phyloP scores from a whole-genome alignment of 2,888 invertebrate genomes.

The Gerris lacustris region DNA sequence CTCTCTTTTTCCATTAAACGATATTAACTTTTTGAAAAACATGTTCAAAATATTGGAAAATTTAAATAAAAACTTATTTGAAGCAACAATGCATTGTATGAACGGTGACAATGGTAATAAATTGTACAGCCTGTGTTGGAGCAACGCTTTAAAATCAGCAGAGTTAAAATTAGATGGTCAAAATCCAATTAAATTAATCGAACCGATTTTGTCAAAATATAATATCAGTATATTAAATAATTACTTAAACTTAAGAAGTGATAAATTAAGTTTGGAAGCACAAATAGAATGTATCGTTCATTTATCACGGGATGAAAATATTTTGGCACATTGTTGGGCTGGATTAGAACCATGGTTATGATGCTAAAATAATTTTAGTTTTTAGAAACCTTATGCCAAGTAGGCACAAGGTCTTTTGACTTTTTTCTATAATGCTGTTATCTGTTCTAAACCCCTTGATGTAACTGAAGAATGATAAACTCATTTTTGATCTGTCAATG shows the following conservation, averaged over 20 bases:
- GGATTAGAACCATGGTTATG: neutral
- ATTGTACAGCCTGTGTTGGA: no score
- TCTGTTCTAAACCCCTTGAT: no score
- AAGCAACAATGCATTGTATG: neutral
- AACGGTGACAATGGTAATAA: neutral
- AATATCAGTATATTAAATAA: neutral
- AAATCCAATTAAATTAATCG: neutral
- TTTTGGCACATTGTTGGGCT: neutral
- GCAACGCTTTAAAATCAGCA: neutral
- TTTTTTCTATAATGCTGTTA: no score
- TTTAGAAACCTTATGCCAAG: no score
- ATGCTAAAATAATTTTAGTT: neutral
- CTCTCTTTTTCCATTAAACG: neutral
- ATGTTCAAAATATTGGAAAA: neutral
- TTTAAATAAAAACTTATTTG: neutral
- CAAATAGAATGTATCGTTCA: neutral
- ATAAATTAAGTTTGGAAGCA: neutral
- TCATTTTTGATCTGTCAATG: no score
- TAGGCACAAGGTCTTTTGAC: no score
- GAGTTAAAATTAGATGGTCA: neutral
- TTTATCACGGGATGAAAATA: neutral
- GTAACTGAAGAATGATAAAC: no score
- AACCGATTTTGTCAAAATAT: neutral
- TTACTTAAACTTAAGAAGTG: neutral
- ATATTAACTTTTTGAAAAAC: neutral